These are phyloP conservation scores for Pogonomyrmex californicus DNA, from an alignment of 1,140 invertebrate genomes.

Conservation along the genomic window DNA sequence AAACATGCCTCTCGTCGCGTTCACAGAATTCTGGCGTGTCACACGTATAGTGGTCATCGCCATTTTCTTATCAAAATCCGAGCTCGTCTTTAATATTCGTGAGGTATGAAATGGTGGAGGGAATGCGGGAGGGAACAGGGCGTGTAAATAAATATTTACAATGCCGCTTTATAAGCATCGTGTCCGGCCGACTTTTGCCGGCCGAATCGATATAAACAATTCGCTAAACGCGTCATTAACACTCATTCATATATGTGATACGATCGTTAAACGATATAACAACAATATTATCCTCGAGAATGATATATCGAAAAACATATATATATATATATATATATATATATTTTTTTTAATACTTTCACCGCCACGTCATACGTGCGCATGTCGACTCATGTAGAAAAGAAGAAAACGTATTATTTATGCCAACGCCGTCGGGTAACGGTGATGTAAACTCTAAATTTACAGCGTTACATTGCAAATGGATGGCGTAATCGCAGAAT, in stretches of 20 bases:
- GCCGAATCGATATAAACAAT: constrained; percentile 39
- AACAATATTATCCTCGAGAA: constrained; percentile 23
- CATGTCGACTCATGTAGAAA: not conserved
- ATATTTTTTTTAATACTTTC: constrained; percentile 38
- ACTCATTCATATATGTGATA: constrained; percentile 30
- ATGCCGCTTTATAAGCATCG: not conserved
- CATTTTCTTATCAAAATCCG: constrained; percentile 39
- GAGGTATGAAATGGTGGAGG: not conserved
- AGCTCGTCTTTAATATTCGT: not conserved
- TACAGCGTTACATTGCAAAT: not conserved
- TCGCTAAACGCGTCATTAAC: not conserved
- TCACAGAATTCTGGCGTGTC: constrained; percentile 8
- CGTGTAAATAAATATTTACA: constrained; percentile 48
- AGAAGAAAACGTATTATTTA: not conserved
- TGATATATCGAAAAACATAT: not conserved
- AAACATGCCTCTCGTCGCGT: not conserved
- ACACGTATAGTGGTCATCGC: not conserved
- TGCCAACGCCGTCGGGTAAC: not conserved
- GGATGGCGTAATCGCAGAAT: not conserved
- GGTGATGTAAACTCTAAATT: constrained; percentile 19
- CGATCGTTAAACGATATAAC: constrained; percentile 2
- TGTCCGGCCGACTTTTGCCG: constrained; percentile 14
- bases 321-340: too few species aligned
- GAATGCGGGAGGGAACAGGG: not conserved
- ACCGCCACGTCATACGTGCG: not conserved